These are phyloP conservation scores for Drosophila mayri DNA, from an alignment of 1,140 invertebrate species.

Conservation along the genomic window DNA sequence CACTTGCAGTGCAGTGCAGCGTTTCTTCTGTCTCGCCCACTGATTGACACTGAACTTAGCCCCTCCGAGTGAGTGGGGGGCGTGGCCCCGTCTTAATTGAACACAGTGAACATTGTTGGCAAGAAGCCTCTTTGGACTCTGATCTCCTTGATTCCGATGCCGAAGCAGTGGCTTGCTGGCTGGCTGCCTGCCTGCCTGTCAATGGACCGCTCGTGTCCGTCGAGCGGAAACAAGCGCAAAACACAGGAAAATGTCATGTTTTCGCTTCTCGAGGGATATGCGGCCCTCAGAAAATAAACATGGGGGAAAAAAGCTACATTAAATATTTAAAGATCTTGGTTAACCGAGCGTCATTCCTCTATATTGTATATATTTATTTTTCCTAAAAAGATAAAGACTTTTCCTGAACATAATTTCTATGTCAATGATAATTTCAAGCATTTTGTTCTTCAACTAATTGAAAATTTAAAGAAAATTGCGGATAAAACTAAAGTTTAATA, in stretches of 20 bases:
- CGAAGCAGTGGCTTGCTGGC: neutral
- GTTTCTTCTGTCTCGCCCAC: neutral
- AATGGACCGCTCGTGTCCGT: conserved; percentile 25
- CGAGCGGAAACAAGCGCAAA: conserved; percentile 44
- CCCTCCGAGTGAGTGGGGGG: conserved; percentile 9
- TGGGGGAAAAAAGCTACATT: neutral
- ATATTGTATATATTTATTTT: neutral
- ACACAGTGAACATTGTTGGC: conserved; percentile 23
- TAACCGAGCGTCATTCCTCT: neutral
- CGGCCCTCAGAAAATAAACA: conserved; percentile 6
- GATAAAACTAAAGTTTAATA: too few species aligned
- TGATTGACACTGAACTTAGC: conserved; percentile 45
- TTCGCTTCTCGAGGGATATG: conserved; percentile 7
- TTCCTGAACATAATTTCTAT: neutral
- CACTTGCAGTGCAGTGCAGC: conserved; percentile 11
- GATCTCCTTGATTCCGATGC: conserved; percentile 22
- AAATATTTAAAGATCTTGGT: conserved; percentile 1
- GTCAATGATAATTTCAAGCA: neutral
- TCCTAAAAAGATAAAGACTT: neutral
- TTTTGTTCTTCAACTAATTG: neutral
- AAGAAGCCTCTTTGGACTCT: conserved; percentile 44
- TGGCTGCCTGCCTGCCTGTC: conserved; percentile 7
- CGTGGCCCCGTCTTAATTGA: conserved; percentile 3
- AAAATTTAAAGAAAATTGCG: too few species aligned
- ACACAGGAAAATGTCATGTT: conserved; percentile 56